Percentiles rank a stretch among this genome's conserved stretches.
These are phyloP conservation scores for Apistogramma diplotaenia DNA, from an alignment of 2,113 vertebrate species.

Conservation along the genomic window DNA sequence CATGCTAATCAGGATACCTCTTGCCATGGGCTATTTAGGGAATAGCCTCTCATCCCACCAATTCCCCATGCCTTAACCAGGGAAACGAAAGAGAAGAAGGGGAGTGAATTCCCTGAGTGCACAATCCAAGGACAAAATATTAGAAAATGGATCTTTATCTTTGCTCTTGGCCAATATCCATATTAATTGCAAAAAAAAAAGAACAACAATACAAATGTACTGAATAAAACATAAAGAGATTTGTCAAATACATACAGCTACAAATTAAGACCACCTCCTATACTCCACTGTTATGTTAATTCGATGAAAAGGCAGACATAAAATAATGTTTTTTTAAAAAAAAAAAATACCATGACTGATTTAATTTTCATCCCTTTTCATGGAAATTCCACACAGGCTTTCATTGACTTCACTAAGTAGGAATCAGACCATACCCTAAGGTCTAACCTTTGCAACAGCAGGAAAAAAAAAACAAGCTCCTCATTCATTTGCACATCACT, in stretches of 20 bases:
- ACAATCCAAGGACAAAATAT: conserved; percentile 82
- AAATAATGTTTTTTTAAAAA: not conserved
- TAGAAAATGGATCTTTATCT: conserved; percentile 79
- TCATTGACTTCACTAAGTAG: not conserved
- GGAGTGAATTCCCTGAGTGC: conserved; percentile 72
- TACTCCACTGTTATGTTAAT: conserved; percentile 18
- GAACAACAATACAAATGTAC: conserved; percentile 51
- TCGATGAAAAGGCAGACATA: not conserved
- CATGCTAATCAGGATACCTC: conserved; percentile 83
- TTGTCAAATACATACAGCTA: conserved; percentile 49
- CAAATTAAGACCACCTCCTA: conserved; percentile 31
- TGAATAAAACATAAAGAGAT: conserved; percentile 63
- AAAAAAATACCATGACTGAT: not conserved
- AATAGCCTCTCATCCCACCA: conserved; percentile 81
- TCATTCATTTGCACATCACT: conserved; percentile 55
- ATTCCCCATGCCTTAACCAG: conserved; percentile 72
- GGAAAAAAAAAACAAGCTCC: conserved; percentile 21
- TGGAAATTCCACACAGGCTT: not conserved
- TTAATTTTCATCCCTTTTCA: not conserved
- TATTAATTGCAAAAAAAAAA: conserved; percentile 72
- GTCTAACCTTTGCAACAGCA: conserved; percentile 54
- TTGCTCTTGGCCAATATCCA: conserved; percentile 81
- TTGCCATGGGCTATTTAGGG: conserved; percentile 83
- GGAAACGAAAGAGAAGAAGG: conserved; percentile 70
- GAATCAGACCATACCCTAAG: not conserved